phyloP scores from a whole-genome alignment of 2,113 vertebrate species.

The Ptychochromis oligacanthus region DNA sequence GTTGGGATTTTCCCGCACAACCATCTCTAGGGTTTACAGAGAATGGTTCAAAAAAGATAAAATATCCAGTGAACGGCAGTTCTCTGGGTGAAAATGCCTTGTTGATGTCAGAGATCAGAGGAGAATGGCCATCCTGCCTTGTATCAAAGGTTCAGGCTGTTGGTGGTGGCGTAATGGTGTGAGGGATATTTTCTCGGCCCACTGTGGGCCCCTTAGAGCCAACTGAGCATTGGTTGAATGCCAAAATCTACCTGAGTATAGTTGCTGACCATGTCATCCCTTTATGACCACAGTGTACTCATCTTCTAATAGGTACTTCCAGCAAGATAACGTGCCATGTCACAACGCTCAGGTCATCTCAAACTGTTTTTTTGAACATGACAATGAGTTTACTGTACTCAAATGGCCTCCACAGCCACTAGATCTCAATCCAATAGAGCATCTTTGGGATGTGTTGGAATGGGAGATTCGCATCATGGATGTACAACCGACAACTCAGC shows the following conservation, averaged over 20 bases:
- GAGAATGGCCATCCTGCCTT: not conserved
- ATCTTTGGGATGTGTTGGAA: not conserved
- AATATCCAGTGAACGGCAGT: not conserved
- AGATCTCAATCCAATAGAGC: not conserved
- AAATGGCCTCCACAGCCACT: not conserved
- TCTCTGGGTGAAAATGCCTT: not conserved
- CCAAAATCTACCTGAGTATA: not conserved
- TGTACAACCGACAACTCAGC: not conserved
- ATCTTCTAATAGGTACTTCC: not conserved
- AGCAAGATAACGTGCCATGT: not conserved
- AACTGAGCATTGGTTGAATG: not conserved
- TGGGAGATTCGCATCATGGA: not conserved
- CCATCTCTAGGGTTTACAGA: not conserved
- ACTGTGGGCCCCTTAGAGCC: not conserved
- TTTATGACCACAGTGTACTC: not conserved
- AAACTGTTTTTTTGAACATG: not conserved
- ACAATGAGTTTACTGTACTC: no score
- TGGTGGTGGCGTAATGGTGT: not conserved
- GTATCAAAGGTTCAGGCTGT: not conserved
- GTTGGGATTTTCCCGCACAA: not conserved
- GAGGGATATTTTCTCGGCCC: not conserved
- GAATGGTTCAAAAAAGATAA: not conserved
- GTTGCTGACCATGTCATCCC: not conserved
- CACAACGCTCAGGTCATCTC: not conserved
- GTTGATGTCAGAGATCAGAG: not conserved